Base-by-base conservation (phyloP, 2,888 invertebrate species). In the Spodoptera exigua region DNA sequence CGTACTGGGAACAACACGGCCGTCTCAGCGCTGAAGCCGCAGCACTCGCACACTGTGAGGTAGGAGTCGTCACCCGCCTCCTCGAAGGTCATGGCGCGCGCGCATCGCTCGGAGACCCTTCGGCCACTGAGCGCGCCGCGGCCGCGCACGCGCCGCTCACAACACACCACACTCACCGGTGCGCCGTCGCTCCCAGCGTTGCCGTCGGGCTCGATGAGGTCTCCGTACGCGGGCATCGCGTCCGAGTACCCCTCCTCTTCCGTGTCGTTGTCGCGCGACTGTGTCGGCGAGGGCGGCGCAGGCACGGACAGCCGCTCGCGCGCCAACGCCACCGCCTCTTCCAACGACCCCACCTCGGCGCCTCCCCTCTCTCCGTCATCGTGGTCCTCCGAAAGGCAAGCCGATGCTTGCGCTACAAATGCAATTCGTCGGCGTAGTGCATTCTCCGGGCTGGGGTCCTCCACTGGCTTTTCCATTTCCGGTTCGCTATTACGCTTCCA, bases 21-120 rank as follows among this genome's bases (percentile, higher is more conserved):
- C 78, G 94, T 94, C 90, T 94, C 94, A 45, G 90, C 85, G 92
- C 91, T 93, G 92, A 94, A 94, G 77, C 94, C 94, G 88, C 94
- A 94, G 85, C 94, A 94, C 85, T 94, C 94, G 89, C 94, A 94
- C 87, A 94, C 94, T 70, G 90, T 89, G 74, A 92, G 88, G 85
- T 91, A 92, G 85, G 91, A 89, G 86, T 92, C 90, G 87, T 94
- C 93, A 76, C 83, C 89, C 77, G 89, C 82, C 87, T 90, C 90
- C 86, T 92, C 93, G 91, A 92, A 91, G 93, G 91, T 92, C 93
- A 93, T 93, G 89, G 90, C 92, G 92, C 93, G 92, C 92, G 91
- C 92, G 93, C 93, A 90, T 90, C 88, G 88, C 87, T 75, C 91
- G 90, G 82, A 79, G 81, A 78, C 78, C 82, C 84, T 80, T 79